These are phyloP conservation scores for Tetragnatha versicolor DNA, from an alignment of 1,140 invertebrate species.

Conservation along the genomic window DNA sequence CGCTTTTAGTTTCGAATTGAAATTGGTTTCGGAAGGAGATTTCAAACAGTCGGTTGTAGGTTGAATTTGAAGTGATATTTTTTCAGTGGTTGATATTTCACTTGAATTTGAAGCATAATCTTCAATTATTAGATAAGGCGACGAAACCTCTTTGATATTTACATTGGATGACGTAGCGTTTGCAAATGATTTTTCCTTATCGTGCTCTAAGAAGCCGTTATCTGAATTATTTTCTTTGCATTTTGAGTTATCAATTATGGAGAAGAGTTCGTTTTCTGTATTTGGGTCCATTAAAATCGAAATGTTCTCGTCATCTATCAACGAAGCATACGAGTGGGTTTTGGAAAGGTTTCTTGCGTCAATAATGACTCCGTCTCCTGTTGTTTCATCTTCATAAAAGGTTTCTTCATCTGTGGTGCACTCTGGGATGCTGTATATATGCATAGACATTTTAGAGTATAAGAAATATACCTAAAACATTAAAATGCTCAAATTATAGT, in stretches of 20 bases:
- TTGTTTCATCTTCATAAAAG: not conserved
- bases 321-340: not conserved
- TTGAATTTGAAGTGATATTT: too few species aligned
- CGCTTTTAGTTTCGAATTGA: too few species aligned
- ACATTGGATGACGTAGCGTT: not conserved
- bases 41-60: too few species aligned
- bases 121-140: not conserved
- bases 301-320: not conserved
- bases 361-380: not conserved
- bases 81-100: too few species aligned
- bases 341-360: not conserved
- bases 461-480: too few species aligned
- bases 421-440: constrained; percentile 27
- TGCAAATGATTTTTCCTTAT: constrained; percentile 4
- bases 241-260: not conserved
- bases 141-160: not conserved
- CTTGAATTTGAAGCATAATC: too few species aligned
- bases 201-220: not conserved
- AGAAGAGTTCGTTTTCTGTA: not conserved
- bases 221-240: not conserved
- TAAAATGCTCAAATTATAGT: too few species aligned
- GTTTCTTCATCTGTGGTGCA: constrained; percentile 19
- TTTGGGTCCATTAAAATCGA: not conserved
- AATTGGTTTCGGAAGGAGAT: too few species aligned
- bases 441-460: too few species aligned